Evolutionary conservation across 2,113 vertebrate genomes (phyloP).

Genomic region (Trematomus loennbergii): DNA sequence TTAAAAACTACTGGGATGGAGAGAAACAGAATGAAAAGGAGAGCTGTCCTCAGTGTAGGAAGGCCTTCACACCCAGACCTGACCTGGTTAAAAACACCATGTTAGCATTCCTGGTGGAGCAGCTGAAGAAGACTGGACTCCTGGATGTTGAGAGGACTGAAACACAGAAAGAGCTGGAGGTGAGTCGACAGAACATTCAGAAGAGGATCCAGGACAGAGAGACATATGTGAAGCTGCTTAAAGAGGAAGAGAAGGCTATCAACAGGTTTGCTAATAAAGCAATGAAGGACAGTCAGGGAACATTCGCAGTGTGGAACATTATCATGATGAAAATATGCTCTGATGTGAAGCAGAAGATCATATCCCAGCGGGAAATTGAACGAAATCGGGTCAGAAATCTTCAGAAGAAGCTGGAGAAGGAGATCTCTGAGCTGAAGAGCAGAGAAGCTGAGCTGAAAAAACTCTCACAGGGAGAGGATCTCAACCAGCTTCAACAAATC

Average conservation of each 20-base stretch:
- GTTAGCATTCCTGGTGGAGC: slow-evolving; percentile 29
- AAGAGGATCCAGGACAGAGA: slow-evolving; percentile 16
- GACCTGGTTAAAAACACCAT: slow-evolving; percentile 11
- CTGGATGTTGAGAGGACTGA: not conserved
- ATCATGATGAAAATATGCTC: not conserved
- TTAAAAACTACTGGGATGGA: not conserved
- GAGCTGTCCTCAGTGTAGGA: slow-evolving; percentile 27
- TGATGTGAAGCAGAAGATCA: slow-evolving; percentile 21
- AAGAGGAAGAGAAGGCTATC: slow-evolving; percentile 8
- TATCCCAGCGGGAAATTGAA: slow-evolving; percentile 33
- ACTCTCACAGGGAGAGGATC: slow-evolving; percentile 29
- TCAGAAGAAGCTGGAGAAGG: slow-evolving; percentile 31
- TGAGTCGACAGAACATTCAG: slow-evolving; percentile 14
- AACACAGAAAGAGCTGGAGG: slow-evolving; percentile 27
- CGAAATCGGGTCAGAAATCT: slow-evolving; percentile 18
- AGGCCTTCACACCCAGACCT: slow-evolving; percentile 15
- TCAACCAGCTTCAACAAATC: slow-evolving; percentile 4
- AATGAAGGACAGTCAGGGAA: slow-evolving; percentile 20
- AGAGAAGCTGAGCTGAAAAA: slow-evolving; percentile 32
- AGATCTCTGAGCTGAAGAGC: slow-evolving; percentile 45
- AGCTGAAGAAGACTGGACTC: too few species aligned
- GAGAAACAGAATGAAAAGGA: not conserved
- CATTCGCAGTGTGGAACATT: slow-evolving; percentile 25
- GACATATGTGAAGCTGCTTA: slow-evolving; percentile 16
- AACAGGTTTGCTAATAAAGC: slow-evolving; percentile 23